Base-by-base conservation (phyloP, 2,797 vertebrate species). In the Arremon brunneinucha region DNA sequence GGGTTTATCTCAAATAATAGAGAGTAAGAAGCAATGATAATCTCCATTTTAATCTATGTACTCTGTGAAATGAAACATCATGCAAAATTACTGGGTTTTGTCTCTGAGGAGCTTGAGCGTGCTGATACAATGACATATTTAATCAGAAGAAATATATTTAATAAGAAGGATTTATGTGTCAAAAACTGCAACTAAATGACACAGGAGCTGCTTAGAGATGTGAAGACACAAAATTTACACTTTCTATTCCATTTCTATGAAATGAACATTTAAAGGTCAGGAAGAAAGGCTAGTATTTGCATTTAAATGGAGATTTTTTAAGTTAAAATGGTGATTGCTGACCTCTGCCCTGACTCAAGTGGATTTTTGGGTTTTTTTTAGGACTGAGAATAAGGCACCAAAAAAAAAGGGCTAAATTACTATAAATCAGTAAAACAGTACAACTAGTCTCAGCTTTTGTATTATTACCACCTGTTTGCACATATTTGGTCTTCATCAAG, bases 231-330 rank as follows among this genome's bases (percentile, higher is more conserved):
- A 96, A 98, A 97, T 96, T 94, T 97, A 97, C 87, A 96, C 90
- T 95, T 96, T 94, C 89, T 95, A 94, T 96, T 97, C 76, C 75
- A 94, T 97, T 97, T 96, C 91, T 96, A 55, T 96, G 72, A 97
- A 97, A 97, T 92, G 84, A 96, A 80, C 97, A 83, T 94, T 97
- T 97, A 98, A 98, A 98, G 97, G 96, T 97, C 96, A 97, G 68
- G 55, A 95, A 94, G 96, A 98, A 98, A 98, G 98, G 97, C 95
- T 97, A 97, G 90, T 74, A 98, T 98, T 98, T 98, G 97, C 98
- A 98, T 98, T 98, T 98, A 98, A 98, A 98, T 98, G 65, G 96
- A 96, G 97, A 96, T 97, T 96, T 97, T 98, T 97, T 97, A 96
- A 95, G 96, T 93, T 97, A 96, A 97, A 98, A 96, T 97, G 93